These are phyloP conservation scores for Nomia melanderi DNA, from an alignment of 1,140 invertebrate species.

Conservation along the genomic window DNA sequence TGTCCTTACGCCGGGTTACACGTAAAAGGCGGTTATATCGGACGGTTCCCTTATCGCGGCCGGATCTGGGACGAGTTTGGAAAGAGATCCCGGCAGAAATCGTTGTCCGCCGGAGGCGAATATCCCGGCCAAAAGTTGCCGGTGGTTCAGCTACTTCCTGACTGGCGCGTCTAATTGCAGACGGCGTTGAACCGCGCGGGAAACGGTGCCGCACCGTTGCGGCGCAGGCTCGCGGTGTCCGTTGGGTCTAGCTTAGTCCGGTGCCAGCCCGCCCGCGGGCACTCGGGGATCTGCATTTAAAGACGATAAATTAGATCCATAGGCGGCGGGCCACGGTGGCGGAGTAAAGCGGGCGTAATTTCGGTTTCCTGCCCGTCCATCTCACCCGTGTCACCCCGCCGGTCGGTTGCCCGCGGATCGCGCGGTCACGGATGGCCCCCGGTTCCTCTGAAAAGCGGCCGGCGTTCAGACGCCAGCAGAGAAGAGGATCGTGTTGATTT, in stretches of 20 bases:
- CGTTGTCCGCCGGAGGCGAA: slow-evolving; percentile 55
- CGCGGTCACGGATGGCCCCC: slow-evolving; percentile 18
- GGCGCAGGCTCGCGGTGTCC: not conserved
- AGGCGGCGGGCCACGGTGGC: slow-evolving; percentile 31
- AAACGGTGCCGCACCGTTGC: not conserved
- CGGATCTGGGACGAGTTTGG: slow-evolving; percentile 62
- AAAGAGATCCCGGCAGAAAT: slow-evolving; percentile 59
- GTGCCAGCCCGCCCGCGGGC: slow-evolving; percentile 40
- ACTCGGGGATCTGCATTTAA: slow-evolving; percentile 70
- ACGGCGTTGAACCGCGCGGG: slow-evolving; percentile 6
- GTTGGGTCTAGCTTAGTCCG: slow-evolving; percentile 13
- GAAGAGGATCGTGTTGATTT: slow-evolving; percentile 65
- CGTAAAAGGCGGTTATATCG: slow-evolving; percentile 52
- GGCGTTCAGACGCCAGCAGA: slow-evolving; percentile 16
- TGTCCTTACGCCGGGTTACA: not conserved
- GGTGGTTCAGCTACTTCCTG: slow-evolving; percentile 62
- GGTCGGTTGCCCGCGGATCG: slow-evolving; percentile 3
- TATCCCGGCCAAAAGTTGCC: slow-evolving; percentile 37
- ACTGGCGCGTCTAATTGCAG: slow-evolving; percentile 58
- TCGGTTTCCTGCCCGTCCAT: slow-evolving; percentile 65
- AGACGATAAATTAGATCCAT: slow-evolving; percentile 70
- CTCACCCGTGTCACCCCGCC: slow-evolving; percentile 46
- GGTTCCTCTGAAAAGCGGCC: slow-evolving; percentile 47
- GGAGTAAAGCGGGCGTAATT: slow-evolving; percentile 66
- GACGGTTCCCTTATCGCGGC: slow-evolving; percentile 52